Percentiles rank a stretch among this genome's conserved stretches.
phyloP scores from a whole-genome alignment of 2,888 invertebrate genomes.

The Mamestra brassicae region DNA sequence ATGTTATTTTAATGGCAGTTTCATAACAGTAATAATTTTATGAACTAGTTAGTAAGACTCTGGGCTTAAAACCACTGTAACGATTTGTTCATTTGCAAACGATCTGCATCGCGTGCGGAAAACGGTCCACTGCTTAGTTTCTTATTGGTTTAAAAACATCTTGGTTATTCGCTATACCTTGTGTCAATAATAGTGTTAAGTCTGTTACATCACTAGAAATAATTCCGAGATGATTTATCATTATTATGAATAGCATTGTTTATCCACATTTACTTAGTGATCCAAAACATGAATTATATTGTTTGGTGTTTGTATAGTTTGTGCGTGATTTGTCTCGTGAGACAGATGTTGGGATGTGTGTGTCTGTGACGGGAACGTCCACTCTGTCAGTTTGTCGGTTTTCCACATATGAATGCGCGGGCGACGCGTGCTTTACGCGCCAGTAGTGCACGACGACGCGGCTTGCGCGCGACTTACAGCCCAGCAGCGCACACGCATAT shows the following conservation, averaged over 20 bases:
- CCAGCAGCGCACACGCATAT: constrained; percentile 78
- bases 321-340: constrained; percentile 45
- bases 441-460: constrained; percentile 85
- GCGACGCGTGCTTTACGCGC: constrained; percentile 78
- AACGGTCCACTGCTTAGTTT: constrained; percentile 26
- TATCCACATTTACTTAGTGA: constrained; percentile 10
- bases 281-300: constrained; percentile 31
- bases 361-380: constrained; percentile 70
- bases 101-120: constrained; percentile 11
- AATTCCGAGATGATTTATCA: background rate
- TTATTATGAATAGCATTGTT: constrained; percentile 27
- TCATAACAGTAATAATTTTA: background rate
- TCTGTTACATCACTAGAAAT: background rate
- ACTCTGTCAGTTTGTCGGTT: constrained; percentile 77
- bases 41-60: background rate
- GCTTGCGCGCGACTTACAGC: constrained; percentile 80
- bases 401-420: constrained; percentile 84
- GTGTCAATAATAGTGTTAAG: background rate
- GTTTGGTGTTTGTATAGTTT: constrained; percentile 39
- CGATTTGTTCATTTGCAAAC: constrained; percentile 20
- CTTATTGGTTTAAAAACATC: background rate
- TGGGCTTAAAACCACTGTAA: constrained; percentile 4
- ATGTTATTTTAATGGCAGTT: background rate
- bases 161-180: background rate
- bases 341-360: constrained; percentile 53